Base-by-base conservation (phyloP, 2,888 invertebrate species). In the Endomychus coccineus region DNA sequence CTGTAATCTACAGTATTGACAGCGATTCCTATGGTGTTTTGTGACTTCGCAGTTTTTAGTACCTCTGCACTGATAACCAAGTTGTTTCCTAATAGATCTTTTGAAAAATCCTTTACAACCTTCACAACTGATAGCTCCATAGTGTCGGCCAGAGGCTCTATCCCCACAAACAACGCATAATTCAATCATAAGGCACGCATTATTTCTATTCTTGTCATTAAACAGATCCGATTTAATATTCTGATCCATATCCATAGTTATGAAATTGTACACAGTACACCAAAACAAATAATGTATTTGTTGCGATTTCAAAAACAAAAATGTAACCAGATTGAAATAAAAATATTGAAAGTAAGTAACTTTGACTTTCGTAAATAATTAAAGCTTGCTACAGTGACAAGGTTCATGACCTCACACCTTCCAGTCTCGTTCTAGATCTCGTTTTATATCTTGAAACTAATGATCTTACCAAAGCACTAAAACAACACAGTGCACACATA, bases 41-140 rank as follows among this genome's bases (percentile, higher is more conserved):
- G 94, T 97, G 47, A 97, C 95, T 67, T 95, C 94, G 61, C 97
- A 97, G 69, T 91, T 91, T 74, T 92, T 92, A 54, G 80, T 83
- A 37, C 96, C 95, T 2, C 97, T 77, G 61, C 97, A 97, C 50
- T 92, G 90, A 69, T 98, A 97, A 28, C 95, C 96, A 34, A 95
- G 73, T 67, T 95, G 91, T 69, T 97, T 97, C 37, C 97, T 79
- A 54, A 97, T 96, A 13, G 92, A 94, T 1, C 97, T 75, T 67
- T 97, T 97, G 69, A 97, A 97, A 71, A 97, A 97, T 0, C 95
- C 95, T 67, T 97, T 97, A 67, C 96, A 97, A 2, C 96, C 95
- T 72, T 90, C 90, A 70, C 90, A 91, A 54, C 89, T 89, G 44
- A 83, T 82, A 30, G 88, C 90, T 35, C 95, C 95, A 68, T 95